Evolutionary conservation across 2,797 vertebrate genomes (phyloP).

Genomic region (Antrozous pallidus): DNA sequence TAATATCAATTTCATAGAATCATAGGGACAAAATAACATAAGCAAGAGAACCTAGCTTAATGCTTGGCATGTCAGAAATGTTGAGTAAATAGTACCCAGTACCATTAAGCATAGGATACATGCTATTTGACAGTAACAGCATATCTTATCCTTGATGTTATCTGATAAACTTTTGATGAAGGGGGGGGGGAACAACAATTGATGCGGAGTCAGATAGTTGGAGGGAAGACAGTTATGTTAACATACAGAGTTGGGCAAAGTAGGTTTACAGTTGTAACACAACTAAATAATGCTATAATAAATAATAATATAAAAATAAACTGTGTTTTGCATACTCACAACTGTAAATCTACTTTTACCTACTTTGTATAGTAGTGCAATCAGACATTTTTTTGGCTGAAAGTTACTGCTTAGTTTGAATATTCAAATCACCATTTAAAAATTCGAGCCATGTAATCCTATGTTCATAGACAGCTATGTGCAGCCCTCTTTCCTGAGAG

Average conservation of each 20-base stretch:
- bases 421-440: background rate
- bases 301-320: too few species aligned
- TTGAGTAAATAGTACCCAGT: background rate
- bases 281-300: too few species aligned
- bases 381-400: background rate
- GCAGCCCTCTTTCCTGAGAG: background rate
- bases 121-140: background rate
- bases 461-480: background rate
- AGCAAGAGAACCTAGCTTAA: background rate
- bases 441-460: background rate
- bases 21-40: background rate
- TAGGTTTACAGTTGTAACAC: background rate
- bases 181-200: background rate
- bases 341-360: background rate
- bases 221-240: background rate
- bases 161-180: conserved; percentile 4
- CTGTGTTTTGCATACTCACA: background rate
- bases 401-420: background rate
- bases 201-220: background rate
- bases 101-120: background rate
- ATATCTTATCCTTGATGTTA: background rate
- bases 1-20: background rate
- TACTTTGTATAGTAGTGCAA: background rate
- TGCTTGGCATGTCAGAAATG: background rate
- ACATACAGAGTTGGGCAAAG: background rate